A percentile compares a stretch with the other conserved stretches of the same genome.
phyloP scores from a whole-genome alignment of 2,113 vertebrate species.

The Sisor rabdophorus region DNA sequence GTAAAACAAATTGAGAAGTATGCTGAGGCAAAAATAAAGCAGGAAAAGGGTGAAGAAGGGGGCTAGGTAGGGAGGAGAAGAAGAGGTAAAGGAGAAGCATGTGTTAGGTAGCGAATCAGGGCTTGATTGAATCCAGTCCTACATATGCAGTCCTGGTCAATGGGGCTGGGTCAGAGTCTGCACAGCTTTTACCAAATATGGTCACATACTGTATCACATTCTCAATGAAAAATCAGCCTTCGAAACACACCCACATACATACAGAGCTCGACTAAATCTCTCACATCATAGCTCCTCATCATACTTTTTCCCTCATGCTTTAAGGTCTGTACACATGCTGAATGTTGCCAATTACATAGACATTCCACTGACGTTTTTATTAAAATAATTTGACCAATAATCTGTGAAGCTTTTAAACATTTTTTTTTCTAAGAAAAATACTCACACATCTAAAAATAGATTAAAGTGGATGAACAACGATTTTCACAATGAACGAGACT shows the following conservation, averaged over 20 bases:
- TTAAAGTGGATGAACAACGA: constrained; percentile 5
- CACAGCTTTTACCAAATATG: constrained; percentile 76
- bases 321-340: not conserved
- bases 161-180: constrained; percentile 61
- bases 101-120: constrained; percentile 45
- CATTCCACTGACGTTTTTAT: not conserved
- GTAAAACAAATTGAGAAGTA: constrained; percentile 6
- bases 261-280: constrained; percentile 10
- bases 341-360: not conserved
- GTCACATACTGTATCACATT: constrained; percentile 61
- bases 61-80: constrained; percentile 13
- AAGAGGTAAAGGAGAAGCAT: constrained; percentile 14
- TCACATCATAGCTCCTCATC: constrained; percentile 4
- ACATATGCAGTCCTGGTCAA: constrained; percentile 53
- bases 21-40: not conserved
- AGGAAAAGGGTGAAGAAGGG: constrained; percentile 25
- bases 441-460: not conserved
- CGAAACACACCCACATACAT: constrained; percentile 38
- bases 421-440: not conserved
- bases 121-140: constrained; percentile 63
- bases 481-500: not conserved
- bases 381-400: not conserved
- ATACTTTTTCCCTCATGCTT: constrained; percentile 8
- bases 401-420: not conserved
- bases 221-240: constrained; percentile 57